These are phyloP conservation scores for Colletes gigas DNA, from an alignment of 1,140 invertebrate genomes.

Conservation along the genomic window DNA sequence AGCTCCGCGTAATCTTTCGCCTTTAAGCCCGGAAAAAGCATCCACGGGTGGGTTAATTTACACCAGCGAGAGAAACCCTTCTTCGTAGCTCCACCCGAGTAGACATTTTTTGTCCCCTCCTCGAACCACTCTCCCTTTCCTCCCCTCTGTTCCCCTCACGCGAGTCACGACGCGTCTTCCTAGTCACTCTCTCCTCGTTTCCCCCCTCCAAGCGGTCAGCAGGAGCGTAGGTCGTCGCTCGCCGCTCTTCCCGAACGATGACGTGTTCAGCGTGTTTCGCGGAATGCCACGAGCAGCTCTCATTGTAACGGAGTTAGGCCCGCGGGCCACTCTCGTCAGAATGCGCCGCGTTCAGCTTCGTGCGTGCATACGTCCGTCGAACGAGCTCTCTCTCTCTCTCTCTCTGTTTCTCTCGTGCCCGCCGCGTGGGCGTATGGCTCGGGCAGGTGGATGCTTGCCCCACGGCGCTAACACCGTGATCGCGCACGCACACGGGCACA, in stretches of 20 bases:
- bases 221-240: slow-evolving; percentile 53
- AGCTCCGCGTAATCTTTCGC: too few relatives aligned
- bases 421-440: slow-evolving; percentile 61
- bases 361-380: slow-evolving; percentile 32
- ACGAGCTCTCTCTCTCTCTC: slow-evolving; percentile 22
- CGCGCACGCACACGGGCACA: slow-evolving; percentile 46
- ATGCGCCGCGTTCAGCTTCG: slow-evolving; percentile 40
- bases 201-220: not conserved
- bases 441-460: slow-evolving; percentile 72
- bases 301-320: slow-evolving; percentile 70
- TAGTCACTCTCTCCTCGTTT: slow-evolving; percentile 11
- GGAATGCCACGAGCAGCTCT: slow-evolving; percentile 71
- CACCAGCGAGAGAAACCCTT: not conserved
- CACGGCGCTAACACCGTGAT: slow-evolving; percentile 66
- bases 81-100: not conserved
- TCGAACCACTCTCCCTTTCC: not conserved
- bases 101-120: not conserved
- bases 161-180: not conserved
- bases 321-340: slow-evolving; percentile 67
- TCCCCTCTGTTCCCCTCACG: not conserved
- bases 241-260: slow-evolving; percentile 61
- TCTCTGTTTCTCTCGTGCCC: not conserved
- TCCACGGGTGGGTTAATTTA: too few relatives aligned
- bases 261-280: slow-evolving; percentile 66
- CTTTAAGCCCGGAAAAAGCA: too few relatives aligned